Evolutionary conservation across 2,113 vertebrate genomes (phyloP).

Genomic region (Crypturellus undulatus): DNA sequence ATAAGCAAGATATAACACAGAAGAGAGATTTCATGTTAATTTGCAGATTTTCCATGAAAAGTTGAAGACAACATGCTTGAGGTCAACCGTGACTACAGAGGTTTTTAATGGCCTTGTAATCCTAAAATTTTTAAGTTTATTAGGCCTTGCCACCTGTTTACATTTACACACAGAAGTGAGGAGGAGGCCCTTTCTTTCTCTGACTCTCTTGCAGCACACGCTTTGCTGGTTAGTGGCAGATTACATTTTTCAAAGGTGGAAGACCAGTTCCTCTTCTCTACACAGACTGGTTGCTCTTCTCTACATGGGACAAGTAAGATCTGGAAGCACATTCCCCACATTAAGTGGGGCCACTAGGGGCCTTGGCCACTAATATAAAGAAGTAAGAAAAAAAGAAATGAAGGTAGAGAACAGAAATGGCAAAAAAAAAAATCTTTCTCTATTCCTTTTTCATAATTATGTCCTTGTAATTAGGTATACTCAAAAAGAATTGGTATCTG

Average conservation of each 20-base stretch:
- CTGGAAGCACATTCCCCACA: background rate
- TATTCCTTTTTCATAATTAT: background rate
- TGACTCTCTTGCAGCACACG: fast-evolving
- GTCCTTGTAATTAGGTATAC: background rate
- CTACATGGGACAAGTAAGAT: background rate
- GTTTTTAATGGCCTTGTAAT: background rate
- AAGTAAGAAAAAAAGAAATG: background rate
- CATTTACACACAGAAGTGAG: background rate
- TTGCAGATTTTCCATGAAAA: background rate
- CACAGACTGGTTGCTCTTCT: background rate
- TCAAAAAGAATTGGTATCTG: background rate
- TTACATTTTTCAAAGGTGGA: background rate
- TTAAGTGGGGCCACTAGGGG: no score
- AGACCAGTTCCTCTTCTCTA: background rate
- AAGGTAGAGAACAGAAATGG: background rate
- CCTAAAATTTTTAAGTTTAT: background rate
- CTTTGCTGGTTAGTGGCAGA: background rate
- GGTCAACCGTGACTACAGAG: background rate
- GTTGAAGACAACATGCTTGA: background rate
- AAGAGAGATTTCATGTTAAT: background rate
- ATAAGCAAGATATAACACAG: background rate
- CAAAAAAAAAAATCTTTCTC: background rate
- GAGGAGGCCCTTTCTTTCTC: background rate
- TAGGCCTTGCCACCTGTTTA: background rate
- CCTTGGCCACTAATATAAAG: background rate